Percentiles rank a stretch among this genome's conserved stretches.
phyloP scores from a whole-genome alignment of 2,113 vertebrate species.

The Nestor notabilis region DNA sequence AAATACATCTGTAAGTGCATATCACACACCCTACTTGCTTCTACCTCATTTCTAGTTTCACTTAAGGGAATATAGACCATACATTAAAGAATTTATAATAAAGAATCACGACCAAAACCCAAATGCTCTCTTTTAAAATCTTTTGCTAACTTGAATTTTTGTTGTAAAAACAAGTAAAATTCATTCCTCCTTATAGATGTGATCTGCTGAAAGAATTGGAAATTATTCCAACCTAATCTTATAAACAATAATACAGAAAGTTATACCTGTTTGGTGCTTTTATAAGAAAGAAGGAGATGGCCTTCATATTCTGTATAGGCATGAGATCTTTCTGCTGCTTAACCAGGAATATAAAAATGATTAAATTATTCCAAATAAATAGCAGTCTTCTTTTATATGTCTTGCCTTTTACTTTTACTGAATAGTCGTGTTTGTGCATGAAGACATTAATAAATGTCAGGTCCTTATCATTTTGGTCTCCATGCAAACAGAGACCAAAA shows the following conservation, averaged over 20 bases:
- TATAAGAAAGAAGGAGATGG: background rate
- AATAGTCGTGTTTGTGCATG: background rate
- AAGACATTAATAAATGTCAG: background rate
- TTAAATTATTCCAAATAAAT: background rate
- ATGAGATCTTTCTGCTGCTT: background rate
- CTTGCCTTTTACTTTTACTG: background rate
- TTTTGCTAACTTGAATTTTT: background rate
- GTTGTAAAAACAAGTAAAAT: background rate
- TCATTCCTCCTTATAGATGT: background rate
- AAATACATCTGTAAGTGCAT: background rate
- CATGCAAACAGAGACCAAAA: too few relatives aligned
- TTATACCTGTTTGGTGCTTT: background rate
- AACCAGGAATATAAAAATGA: background rate
- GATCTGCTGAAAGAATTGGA: background rate
- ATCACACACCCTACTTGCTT: background rate
- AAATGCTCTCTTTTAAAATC: background rate
- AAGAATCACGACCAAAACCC: background rate
- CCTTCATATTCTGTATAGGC: background rate
- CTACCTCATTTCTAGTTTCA: background rate
- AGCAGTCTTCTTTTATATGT: background rate
- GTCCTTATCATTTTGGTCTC: background rate
- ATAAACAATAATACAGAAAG: background rate
- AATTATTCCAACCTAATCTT: background rate
- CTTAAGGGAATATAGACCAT: background rate
- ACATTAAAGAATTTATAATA: background rate